Evolutionary conservation across 1,140 invertebrate species (phyloP).

Genomic region (Euschistus heros): DNA sequence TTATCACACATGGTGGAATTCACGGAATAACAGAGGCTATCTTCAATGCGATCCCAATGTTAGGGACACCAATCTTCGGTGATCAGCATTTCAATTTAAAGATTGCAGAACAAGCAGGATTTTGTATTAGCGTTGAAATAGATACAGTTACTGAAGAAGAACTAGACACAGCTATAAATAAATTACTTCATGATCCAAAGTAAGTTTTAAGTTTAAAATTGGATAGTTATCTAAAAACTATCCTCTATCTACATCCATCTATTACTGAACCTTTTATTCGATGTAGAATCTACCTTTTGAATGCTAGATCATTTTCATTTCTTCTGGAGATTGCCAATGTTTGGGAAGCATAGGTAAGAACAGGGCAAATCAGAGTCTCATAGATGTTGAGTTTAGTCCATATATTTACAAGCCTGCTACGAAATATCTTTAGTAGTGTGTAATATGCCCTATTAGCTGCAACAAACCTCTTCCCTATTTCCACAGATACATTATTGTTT

Average conservation of each 20-base stretch:
- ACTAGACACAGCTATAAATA: not conserved
- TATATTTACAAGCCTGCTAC: too few relatives aligned
- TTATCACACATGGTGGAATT: slow-evolving; percentile 39
- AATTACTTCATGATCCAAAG: not conserved
- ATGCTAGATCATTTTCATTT: not conserved
- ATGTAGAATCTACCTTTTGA: too few relatives aligned
- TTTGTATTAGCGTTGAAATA: not conserved
- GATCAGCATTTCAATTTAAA: slow-evolving; percentile 33
- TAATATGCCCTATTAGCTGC: not conserved
- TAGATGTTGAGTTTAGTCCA: not conserved
- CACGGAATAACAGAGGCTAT: slow-evolving; percentile 39
- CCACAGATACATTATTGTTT: not conserved
- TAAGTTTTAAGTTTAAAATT: not conserved
- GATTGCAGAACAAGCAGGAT: not conserved
- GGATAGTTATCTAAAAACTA: too few relatives aligned
- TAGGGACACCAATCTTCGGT: slow-evolving; percentile 40
- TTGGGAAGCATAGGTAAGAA: not conserved
- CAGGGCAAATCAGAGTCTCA: not conserved
- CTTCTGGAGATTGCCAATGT: not conserved
- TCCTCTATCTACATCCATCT: too few relatives aligned
- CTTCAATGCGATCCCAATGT: slow-evolving; percentile 38
- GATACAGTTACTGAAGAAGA: not conserved
- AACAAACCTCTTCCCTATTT: not conserved
- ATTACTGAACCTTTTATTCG: too few relatives aligned
- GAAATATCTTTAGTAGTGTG: too few relatives aligned